Evolutionary conservation across 2,797 vertebrate genomes (phyloP).

Genomic region (Pristis pectinata): DNA sequence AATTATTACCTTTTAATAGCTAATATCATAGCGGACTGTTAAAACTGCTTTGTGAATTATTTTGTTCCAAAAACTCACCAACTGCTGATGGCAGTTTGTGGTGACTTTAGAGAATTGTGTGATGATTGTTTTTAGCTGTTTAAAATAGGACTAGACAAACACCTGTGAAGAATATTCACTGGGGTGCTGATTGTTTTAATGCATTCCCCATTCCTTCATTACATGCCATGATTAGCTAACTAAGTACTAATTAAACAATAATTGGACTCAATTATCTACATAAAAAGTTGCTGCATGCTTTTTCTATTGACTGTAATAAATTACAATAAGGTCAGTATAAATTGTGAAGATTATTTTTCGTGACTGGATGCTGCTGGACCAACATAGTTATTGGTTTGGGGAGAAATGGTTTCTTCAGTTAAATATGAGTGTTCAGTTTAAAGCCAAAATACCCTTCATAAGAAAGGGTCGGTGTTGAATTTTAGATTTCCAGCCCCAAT

Average conservation of each 20-base stretch:
- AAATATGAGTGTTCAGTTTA: not conserved
- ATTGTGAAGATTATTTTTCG: not conserved
- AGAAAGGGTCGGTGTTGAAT: not conserved
- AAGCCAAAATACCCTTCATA: not conserved
- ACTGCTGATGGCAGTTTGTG: not conserved
- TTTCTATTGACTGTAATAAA: not conserved
- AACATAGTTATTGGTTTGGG: not conserved
- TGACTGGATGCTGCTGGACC: not conserved
- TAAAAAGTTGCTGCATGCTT: not conserved
- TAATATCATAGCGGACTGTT: not conserved
- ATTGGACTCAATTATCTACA: not conserved
- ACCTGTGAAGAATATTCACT: conserved; percentile 11
- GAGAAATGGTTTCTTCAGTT: not conserved
- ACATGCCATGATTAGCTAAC: not conserved
- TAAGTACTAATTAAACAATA: not conserved
- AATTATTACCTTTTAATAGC: not conserved
- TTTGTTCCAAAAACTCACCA: not conserved
- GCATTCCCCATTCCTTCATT: not conserved
- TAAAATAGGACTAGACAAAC: not conserved
- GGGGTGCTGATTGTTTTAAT: not conserved
- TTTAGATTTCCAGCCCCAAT: not conserved
- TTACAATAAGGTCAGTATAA: not conserved
- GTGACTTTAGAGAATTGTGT: not conserved
- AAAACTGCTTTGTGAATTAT: not conserved
- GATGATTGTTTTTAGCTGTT: not conserved